Base-by-base conservation (phyloP, 2,113 vertebrate genomes). In the Dipodomys ordii region DNA sequence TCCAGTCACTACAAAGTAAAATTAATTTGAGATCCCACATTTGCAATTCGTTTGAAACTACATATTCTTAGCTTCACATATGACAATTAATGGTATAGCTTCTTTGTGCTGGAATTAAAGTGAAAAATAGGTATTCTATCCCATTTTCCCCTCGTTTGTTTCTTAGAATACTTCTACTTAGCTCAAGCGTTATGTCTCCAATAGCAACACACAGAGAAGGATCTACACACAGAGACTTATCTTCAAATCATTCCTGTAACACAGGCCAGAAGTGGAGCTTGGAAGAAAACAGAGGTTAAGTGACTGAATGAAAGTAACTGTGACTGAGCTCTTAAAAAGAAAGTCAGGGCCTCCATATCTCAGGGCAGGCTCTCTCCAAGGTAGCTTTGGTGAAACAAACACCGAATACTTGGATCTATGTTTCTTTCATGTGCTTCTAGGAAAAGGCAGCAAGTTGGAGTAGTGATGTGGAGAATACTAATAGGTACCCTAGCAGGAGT, bases 351-450 rank as follows among this genome's bases (percentile, higher is more conserved):
- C 27, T 81, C 67, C 1, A 0, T 22, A 62, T 84, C 83, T 19
- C 76, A 25, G 68, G 46, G 69, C 2, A 57, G 72, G 11, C 28
- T 88, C 60, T 87, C 87, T 82, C 35, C 76, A 65, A 91, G 67
- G 72, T 39, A 25, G 64, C 65, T 90, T 89, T 93, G 67, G 67
- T 82, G 65, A 87, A 64, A 23, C 32, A 19, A 81, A 64, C 8
- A 60, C 20, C 64, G 32, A 8, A 12, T 46, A 62, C 80, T 84
- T 57, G 73, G 22, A 77, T 87, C 18, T 65, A 25, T 78, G 53
- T 76, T 85, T 79, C 88, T 88, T 85, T 88, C 82, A 83, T 90
- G 44, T 69, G 12, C 30, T 90, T 93, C 67, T 87, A 91, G 67
- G 22, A 90, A 95, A 87, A 92, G 39, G n/a, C 67, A 91, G 67